These are phyloP conservation scores for Bergia puertoricense DNA, from an alignment of 92 coral and sea anemone species.

Conservation along the genomic window DNA sequence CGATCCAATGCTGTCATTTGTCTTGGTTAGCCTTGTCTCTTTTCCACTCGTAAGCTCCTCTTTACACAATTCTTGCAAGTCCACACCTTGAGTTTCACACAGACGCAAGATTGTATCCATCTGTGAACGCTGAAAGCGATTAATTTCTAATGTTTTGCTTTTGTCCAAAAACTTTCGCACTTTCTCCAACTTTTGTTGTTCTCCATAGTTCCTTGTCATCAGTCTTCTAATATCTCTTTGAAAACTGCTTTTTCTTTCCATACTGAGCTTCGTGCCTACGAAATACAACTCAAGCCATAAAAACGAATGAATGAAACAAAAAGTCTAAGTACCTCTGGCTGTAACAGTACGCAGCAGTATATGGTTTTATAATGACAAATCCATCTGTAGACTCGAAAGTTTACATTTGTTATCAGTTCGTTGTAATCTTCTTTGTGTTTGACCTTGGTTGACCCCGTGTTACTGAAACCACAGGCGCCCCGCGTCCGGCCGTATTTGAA, in stretches of 20 bases:
- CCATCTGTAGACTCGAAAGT: conserved; percentile 34
- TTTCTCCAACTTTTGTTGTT: conserved; percentile 28
- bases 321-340: neutral
- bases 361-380: conserved; percentile 29
- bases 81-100: conserved; percentile 35
- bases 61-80: conserved; percentile 33
- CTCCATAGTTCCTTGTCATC: conserved; percentile 25
- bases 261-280: neutral
- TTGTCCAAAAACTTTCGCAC: conserved; percentile 29
- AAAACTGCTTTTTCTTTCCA: conserved; percentile 35
- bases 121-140: conserved; percentile 27
- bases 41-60: conserved; percentile 5
- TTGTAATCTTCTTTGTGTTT: neutral
- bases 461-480: conserved; percentile 35
- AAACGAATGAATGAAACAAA: neutral
- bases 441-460: conserved; percentile 12
- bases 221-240: conserved; percentile 25
- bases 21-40: neutral
- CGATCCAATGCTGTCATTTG: neutral
- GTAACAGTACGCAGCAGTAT: neutral
- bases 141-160: conserved; percentile 29
- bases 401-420: neutral
- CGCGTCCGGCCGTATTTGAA: conserved; percentile 19
- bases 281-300: neutral
- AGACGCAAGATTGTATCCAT: conserved; percentile 42